A percentile compares a stretch with the other conserved stretches of the same genome.
phyloP scores from a whole-genome alignment of 2,797 vertebrate species.

The Borostomias antarcticus region DNA sequence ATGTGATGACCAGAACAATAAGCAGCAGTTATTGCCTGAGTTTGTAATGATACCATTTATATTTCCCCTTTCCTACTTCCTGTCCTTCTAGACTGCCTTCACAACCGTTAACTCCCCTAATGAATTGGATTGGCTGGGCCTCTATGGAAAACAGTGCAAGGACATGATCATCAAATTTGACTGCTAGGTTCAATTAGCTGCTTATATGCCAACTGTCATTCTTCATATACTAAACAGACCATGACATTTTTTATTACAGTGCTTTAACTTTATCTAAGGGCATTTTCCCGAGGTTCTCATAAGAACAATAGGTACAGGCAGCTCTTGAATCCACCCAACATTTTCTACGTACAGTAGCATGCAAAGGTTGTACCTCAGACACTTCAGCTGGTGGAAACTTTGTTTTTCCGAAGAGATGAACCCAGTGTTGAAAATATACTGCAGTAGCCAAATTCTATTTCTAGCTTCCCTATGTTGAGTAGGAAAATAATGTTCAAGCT shows the following conservation, averaged over 20 bases:
- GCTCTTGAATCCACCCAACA: too few species aligned
- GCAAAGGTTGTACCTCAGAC: too few species aligned
- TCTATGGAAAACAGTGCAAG: not conserved
- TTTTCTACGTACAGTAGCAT: too few species aligned
- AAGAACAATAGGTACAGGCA: too few species aligned
- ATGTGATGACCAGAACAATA: not conserved
- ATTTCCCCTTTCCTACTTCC: not conserved
- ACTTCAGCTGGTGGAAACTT: too few species aligned
- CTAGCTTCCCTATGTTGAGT: too few species aligned
- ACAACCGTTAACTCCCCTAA: not conserved
- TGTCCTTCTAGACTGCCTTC: not conserved
- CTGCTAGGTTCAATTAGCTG: not conserved
- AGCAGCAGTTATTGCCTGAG: not conserved
- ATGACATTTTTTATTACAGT: not conserved
- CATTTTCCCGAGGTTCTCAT: not conserved
- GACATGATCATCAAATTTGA: slow-evolving; percentile 9
- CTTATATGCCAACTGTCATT: slow-evolving; percentile 5
- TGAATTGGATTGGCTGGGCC: not conserved
- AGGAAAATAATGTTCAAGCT: too few species aligned
- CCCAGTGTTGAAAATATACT: too few species aligned
- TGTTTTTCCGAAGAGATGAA: too few species aligned
- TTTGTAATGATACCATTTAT: not conserved
- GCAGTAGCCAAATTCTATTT: too few species aligned
- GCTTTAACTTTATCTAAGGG: slow-evolving; percentile 1
- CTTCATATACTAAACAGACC: not conserved